Base-by-base conservation (phyloP, 2,888 invertebrate species). In the Nomada fabriciana region DNA sequence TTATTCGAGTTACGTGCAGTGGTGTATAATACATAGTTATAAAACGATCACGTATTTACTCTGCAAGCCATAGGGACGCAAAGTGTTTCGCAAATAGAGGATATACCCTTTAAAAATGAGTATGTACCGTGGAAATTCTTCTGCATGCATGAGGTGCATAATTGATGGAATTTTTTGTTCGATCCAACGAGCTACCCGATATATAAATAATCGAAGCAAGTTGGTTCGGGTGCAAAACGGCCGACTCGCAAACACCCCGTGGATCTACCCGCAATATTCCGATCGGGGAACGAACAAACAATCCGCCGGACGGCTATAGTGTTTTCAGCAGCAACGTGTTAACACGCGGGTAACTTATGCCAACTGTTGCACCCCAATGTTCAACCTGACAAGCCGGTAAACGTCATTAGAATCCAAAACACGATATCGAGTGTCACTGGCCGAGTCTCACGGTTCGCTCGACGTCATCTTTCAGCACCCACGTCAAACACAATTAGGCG, bases 391-490 rank as follows among this genome's bases (percentile, higher is more conserved):
- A 82, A 59, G 71, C 57, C 47, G 78, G 55, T 74, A 71, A 77
- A 87, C 50, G 75, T 68, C 74, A 78, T 75, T 85, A 83, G 76
- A 87, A 82, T 78, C 71, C 67, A 74, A 85, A 87, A 85, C 76
- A 83, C 73, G 79, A 78, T 82, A 84, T 87, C 82, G 80, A 76
- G 74, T 83, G 75, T 53, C 82, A 72, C 59, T 65, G 73, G 10
- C 59, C 55, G 59, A 71, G 76, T 81, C 81, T 83, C 85, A 85
- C 82, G 80, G 73, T 72, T 65, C 57, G 72, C 72, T 60, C 73
- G 69, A 65, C 80, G 88, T 81, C 86, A 77, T 81, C 88, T 88
- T 76, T 88, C 84, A 84, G 72, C 88, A 80, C 80, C 75, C 84
- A 73, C 70, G 86, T 86, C 82, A 52, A 5, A 75, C 55, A 42